Evolutionary conservation across 30 jellyfish, hydroid and myxozoan species (phyloP), one percentile per base, ranked within the genome.

Genomic region (Aurelia sp.): DNA sequence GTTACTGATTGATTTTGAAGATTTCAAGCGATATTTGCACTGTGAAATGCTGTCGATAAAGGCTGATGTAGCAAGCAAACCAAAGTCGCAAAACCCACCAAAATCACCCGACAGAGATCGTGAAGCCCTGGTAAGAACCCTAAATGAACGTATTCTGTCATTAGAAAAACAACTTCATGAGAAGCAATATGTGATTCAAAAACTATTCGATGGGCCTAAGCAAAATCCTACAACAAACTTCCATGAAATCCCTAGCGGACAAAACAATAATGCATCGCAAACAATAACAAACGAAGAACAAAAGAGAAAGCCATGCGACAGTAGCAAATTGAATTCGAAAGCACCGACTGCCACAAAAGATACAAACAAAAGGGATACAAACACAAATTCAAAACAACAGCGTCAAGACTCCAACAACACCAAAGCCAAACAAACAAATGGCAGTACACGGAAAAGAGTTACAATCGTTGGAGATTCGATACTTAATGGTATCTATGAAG

Each of bases 191-290:
- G 10, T 37, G 7, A 37, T 37, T 37, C 11, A 37, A 37, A 37
- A 37, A 37, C 10, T 37, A 37, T 37, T 37, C 7, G 50, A 37
- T 0, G 50, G 50, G 50, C 50, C 33, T 27, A n/a, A 66, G 58
- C 57, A 66, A 20, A 66, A 23, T 8, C 58, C 37, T 10, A 6
- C 15, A 66, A 66, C 58, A 1, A 66, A 7, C 52, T 21, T 66
- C 76, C 76, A 66, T 12, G 76, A 66, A 66, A 66, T 66, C 52
- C 76, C 76, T 12, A 13, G 76, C 0, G 76, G n/a, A 66, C 76
- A 66, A 13, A 66, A 12, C 57, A 17, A 66, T 30, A 7, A 23
- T 66, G 23, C 57, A 66, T 21, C 76, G 21, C 78, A 66, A 20
- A 23, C 78, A n/a, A 27, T 18, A 3, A 4, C 78, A 21, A 20